Evolutionary conservation across 2,113 vertebrate species (phyloP).

Genomic region (Atlantisia rogersi): DNA sequence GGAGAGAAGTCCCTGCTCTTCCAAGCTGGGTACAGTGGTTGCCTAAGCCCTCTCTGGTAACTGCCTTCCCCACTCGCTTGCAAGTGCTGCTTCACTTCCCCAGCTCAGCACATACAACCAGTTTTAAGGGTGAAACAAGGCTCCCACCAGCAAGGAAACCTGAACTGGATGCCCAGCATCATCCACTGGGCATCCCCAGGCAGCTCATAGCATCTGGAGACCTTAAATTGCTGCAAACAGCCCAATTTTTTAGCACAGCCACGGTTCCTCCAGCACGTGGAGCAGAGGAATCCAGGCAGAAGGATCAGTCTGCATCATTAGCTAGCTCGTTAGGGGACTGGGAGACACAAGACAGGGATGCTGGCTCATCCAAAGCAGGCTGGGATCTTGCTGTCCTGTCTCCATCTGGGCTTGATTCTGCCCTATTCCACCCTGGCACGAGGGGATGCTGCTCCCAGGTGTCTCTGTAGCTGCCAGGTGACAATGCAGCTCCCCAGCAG

Average conservation of each 20-base stretch:
- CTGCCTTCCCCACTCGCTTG: neutral
- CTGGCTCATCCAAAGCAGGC: neutral
- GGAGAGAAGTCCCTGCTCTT: neutral
- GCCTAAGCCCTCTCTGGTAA: neutral
- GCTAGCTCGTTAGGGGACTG: fast-evolving
- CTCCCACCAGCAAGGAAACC: neutral
- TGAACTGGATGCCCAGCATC: neutral
- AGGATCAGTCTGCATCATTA: neutral
- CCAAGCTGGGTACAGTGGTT: fast-evolving
- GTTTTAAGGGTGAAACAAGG: neutral
- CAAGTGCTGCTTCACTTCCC: neutral
- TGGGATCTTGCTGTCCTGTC: neutral
- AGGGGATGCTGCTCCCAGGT: neutral
- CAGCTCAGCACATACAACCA: neutral
- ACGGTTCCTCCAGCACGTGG: neutral
- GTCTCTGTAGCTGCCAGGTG: neutral
- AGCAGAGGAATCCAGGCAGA: neutral
- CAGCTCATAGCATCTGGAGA: neutral
- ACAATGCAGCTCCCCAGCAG: neutral
- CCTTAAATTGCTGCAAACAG: neutral
- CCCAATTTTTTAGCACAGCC: neutral
- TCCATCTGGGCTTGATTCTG: neutral
- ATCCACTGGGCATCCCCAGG: neutral
- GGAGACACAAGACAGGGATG: neutral
- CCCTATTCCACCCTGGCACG: neutral